phyloP scores from a whole-genome alignment of 2,113 vertebrate genomes.

The Myxocyprinus asiaticus region DNA sequence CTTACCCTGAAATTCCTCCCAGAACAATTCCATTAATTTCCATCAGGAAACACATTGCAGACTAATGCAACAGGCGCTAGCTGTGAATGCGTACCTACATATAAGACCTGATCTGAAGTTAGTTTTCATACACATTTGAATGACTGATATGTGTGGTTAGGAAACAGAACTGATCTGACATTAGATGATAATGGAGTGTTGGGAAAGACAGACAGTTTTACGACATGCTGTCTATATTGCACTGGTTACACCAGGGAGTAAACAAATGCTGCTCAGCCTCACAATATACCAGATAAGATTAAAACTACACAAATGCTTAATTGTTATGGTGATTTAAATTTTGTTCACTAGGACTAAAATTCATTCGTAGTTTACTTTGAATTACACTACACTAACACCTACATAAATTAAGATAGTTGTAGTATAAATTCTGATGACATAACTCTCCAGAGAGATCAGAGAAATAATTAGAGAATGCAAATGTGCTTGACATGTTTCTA shows the following conservation, averaged over 20 bases:
- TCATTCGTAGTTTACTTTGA: no score
- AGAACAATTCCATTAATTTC: conserved; percentile 30
- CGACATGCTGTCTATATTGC: conserved; percentile 30
- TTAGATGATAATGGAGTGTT: background rate
- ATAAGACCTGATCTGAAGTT: background rate
- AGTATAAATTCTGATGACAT: no score
- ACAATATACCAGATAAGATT: no score
- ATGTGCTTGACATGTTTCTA: no score
- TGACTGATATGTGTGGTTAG: background rate
- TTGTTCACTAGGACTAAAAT: no score
- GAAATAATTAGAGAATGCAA: no score
- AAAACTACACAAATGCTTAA: no score
- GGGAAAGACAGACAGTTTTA: conserved; percentile 44
- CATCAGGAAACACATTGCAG: conserved; percentile 17
- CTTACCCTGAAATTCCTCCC: conserved; percentile 11
- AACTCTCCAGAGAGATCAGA: no score
- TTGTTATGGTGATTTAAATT: no score
- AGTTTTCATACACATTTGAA: background rate
- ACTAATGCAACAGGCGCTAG: background rate
- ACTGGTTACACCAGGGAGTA: background rate
- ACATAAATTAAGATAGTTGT: no score
- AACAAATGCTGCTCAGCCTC: no score
- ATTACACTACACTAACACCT: no score
- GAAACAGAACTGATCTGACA: background rate
- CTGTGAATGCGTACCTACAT: background rate